Percentiles rank a stretch among this genome's conserved stretches.
Conservation (phyloP, 2,113 vertebrate genomes). For the Aegotheles bennettii region DNA sequence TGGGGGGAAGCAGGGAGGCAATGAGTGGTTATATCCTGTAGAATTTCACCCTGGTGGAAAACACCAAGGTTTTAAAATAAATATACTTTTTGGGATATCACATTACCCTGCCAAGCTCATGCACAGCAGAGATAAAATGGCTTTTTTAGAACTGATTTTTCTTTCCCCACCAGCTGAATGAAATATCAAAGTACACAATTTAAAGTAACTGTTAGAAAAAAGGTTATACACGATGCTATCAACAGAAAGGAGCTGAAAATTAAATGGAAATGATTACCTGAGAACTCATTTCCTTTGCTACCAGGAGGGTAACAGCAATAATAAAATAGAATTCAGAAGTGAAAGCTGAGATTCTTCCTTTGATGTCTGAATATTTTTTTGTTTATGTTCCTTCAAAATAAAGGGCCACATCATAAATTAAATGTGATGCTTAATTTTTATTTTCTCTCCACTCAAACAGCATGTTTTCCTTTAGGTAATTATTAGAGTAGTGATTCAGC, state of each 20-base stretch:
- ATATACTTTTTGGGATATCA: neutral
- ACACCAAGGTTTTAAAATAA: conserved; percentile 46
- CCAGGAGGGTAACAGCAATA: conserved; percentile 34
- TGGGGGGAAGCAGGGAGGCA: neutral
- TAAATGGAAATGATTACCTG: conserved; percentile 41
- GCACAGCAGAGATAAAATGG: conserved; percentile 35
- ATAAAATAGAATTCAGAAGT: conserved; percentile 10
- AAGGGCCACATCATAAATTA: conserved; percentile 16
- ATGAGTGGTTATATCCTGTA: neutral
- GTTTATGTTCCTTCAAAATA: conserved; percentile 13
- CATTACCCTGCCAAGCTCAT: conserved; percentile 6
- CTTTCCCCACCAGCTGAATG: conserved; percentile 3
- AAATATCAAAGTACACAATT: conserved; percentile 43
- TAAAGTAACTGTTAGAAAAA: conserved; percentile 38
- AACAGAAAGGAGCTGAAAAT: conserved; percentile 53
- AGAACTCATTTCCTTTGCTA: conserved; percentile 53
- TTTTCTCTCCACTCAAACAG: neutral
- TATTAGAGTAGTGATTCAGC: neutral
- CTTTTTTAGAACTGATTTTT: conserved; percentile 30
- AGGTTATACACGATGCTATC: conserved; percentile 35
- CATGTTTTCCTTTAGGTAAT: conserved; percentile 2
- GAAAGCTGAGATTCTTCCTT: conserved; percentile 7
- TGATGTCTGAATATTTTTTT: conserved; percentile 19
- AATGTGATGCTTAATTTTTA: conserved; percentile 39
- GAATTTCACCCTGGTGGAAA: conserved; percentile 29